Percentiles rank a stretch among this genome's conserved stretches.
phyloP scores from a whole-genome alignment of 1,140 invertebrate species.

The Eufriesea mexicana region DNA sequence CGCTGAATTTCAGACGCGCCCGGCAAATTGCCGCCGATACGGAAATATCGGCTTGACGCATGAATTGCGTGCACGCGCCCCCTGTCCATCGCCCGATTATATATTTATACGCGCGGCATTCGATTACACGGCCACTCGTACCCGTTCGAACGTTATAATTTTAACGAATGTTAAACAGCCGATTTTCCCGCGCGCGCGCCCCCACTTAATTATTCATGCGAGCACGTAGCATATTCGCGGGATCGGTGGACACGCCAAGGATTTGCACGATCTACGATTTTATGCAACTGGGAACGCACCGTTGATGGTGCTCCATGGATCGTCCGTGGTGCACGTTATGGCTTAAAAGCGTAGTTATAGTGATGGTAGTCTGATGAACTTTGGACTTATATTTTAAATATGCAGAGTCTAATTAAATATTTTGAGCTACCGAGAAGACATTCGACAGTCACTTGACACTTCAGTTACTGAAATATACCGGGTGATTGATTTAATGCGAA shows the following conservation, averaged over 20 bases:
- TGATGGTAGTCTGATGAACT: too few relatives aligned
- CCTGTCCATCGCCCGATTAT: conserved; percentile 39
- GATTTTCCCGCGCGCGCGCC: conserved; percentile 18
- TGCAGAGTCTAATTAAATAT: too few relatives aligned
- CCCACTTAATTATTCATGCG: conserved; percentile 54
- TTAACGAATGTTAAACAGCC: conserved; percentile 63
- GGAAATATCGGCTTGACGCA: conserved; percentile 61
- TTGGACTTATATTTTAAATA: too few relatives aligned
- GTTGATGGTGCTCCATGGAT: not conserved
- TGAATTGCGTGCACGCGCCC: conserved; percentile 39
- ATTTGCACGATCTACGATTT: not conserved
- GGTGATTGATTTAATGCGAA: too few relatives aligned
- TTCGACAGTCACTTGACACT: too few relatives aligned
- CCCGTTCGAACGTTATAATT: conserved; percentile 59
- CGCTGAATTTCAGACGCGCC: conserved; percentile 60
- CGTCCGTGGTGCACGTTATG: too few relatives aligned
- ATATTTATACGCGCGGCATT: conserved; percentile 56
- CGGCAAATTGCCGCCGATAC: conserved; percentile 62
- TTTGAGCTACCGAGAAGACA: too few relatives aligned
- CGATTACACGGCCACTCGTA: conserved; percentile 62
- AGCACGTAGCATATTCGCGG: not conserved
- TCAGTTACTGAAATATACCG: too few relatives aligned
- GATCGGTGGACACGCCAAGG: not conserved
- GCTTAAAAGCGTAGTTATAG: too few relatives aligned
- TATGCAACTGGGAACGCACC: not conserved